Conservation (phyloP, 2,797 vertebrate species). For the Micropoecilia bifurca region DNA sequence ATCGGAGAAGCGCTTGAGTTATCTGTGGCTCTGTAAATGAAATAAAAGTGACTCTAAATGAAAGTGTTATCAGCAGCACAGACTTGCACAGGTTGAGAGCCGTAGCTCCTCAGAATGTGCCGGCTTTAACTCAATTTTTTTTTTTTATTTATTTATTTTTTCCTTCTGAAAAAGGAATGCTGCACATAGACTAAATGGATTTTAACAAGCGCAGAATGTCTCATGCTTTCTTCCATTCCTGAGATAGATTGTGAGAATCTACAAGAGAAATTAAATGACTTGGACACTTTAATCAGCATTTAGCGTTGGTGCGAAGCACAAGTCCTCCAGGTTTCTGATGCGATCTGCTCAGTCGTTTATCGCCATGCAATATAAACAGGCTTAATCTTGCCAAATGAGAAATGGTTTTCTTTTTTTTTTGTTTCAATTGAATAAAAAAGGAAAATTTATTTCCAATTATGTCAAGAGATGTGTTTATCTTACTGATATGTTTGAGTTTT, state of each 20-base stretch:
- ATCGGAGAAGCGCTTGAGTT: not conserved
- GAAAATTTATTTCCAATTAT: not conserved
- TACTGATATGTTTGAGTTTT: not conserved
- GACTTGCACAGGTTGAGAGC: slow-evolving; percentile 8
- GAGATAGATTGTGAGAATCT: not conserved
- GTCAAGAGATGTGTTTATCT: not conserved
- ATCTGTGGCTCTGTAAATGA: slow-evolving; percentile 12
- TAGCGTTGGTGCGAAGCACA: not conserved
- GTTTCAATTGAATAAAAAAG: not conserved
- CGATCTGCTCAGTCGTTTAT: not conserved
- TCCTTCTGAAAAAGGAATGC: not conserved
- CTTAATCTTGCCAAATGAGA: not conserved
- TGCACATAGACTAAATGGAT: not conserved
- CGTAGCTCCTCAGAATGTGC: not conserved
- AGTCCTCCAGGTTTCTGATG: not conserved
- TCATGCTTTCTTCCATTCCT: not conserved
- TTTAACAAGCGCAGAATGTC: not conserved
- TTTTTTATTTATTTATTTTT: no score
- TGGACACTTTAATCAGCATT: slow-evolving; percentile 2
- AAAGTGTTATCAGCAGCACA: slow-evolving; percentile 17
- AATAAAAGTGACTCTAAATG: slow-evolving; percentile 17
- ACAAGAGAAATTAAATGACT: slow-evolving; percentile 1
- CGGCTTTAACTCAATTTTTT: not conserved
- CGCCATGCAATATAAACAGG: not conserved
- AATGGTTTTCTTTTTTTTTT: slow-evolving; percentile 3